Conservation (phyloP, 2,888 invertebrate genomes). For the Sesia bembeciformis region DNA sequence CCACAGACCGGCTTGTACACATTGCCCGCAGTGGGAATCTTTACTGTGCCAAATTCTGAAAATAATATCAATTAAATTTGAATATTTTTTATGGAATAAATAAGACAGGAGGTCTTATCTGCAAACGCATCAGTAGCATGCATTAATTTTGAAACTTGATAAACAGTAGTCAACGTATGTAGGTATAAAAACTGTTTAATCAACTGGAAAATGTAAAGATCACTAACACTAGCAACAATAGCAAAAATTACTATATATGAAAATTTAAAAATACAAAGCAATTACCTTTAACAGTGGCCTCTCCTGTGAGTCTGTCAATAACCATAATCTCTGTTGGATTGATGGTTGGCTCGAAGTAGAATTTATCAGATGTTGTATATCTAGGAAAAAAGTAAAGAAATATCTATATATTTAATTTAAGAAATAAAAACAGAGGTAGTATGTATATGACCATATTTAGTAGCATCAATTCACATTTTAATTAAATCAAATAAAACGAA, state of each 20-base stretch:
- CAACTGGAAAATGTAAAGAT: too few species aligned
- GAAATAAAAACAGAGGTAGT: neutral
- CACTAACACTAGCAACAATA: too few species aligned
- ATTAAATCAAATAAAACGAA: neutral
- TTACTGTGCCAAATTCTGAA: constrained; percentile 39
- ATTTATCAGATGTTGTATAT: constrained; percentile 91
- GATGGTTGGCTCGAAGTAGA: constrained; percentile 88
- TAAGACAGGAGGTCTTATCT: too few species aligned
- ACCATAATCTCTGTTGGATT: constrained; percentile 83
- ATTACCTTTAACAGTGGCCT: constrained; percentile 80
- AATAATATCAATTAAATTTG: constrained; percentile 2
- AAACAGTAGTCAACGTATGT: neutral
- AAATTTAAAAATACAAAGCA: neutral
- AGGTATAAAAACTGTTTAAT: too few species aligned
- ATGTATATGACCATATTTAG: neutral
- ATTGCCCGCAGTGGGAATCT: constrained; percentile 55
- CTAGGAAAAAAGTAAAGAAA: constrained; percentile 44
- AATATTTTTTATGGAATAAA: too few species aligned
- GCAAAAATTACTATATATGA: neutral
- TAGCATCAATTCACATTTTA: neutral
- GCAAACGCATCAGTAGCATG: too few species aligned
- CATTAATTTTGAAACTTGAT: neutral
- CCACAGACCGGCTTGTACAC: constrained; percentile 85
- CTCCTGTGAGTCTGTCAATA: constrained; percentile 87
- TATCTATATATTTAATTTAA: neutral